Percentiles rank a stretch among this genome's conserved stretches.
These are phyloP conservation scores for Lutraria lutraria DNA, from an alignment of 2,888 invertebrate genomes.

Conservation along the genomic window DNA sequence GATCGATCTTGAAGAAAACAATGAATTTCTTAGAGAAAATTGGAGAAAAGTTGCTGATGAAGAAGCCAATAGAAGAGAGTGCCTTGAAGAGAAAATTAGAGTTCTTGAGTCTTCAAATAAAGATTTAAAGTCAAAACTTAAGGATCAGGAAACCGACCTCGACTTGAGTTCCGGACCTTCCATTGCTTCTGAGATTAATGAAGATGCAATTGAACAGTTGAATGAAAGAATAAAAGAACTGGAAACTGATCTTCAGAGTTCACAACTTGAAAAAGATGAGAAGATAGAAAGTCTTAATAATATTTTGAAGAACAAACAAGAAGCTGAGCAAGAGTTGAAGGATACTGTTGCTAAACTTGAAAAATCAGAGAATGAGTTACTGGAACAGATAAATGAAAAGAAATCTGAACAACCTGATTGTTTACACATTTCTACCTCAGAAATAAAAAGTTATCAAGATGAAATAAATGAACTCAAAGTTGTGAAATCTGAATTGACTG, in stretches of 20 bases:
- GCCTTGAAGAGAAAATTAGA: conserved; percentile 79
- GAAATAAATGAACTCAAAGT: conserved; percentile 76
- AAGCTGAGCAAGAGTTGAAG: conserved; percentile 79
- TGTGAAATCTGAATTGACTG: conserved; percentile 79
- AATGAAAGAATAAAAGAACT: conserved; percentile 72
- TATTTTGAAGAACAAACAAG: conserved; percentile 72
- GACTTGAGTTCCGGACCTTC: conserved; percentile 74
- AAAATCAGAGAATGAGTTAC: conserved; percentile 76
- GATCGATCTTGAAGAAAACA: conserved; percentile 82
- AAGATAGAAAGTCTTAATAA: conserved; percentile 80
- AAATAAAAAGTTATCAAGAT: conserved; percentile 78
- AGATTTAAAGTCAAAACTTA: conserved; percentile 79
- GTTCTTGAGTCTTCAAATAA: conserved; percentile 76
- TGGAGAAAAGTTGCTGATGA: conserved; percentile 82
- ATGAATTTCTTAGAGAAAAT: conserved; percentile 79
- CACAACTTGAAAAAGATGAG: conserved; percentile 76
- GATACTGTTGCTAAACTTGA: conserved; percentile 81
- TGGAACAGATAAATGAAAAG: conserved; percentile 76
- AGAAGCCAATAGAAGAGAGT: conserved; percentile 78
- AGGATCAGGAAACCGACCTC: conserved; percentile 74
- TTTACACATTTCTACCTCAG: conserved; percentile 66
- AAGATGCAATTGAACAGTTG: conserved; percentile 64
- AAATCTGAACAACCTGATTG: conserved; percentile 61
- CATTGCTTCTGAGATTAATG: conserved; percentile 77
- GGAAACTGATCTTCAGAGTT: conserved; percentile 76